These are phyloP conservation scores for Oreochromis grahami DNA, from an alignment of 2,797 vertebrate species.

Conservation along the genomic window DNA sequence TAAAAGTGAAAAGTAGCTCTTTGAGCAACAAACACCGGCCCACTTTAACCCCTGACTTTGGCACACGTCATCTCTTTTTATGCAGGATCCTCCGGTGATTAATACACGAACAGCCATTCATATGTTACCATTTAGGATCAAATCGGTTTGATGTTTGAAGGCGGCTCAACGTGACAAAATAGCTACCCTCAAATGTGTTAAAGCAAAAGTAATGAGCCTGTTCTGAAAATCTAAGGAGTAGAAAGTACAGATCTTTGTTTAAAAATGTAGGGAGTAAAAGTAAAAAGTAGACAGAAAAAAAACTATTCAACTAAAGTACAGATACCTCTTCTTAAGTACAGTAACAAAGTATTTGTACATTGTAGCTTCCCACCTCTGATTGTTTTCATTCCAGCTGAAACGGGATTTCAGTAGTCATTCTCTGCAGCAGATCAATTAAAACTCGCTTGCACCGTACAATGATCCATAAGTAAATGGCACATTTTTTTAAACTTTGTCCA, in stretches of 20 bases:
- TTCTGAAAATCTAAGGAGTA: neutral
- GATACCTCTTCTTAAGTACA: neutral
- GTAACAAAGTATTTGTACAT: neutral
- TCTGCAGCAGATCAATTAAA: neutral
- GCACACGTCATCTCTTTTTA: neutral
- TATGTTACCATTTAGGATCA: neutral
- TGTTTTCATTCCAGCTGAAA: neutral
- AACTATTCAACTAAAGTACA: neutral
- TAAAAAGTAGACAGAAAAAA: neutral
- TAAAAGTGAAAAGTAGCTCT: neutral
- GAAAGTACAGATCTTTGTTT: neutral
- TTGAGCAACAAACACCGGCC: neutral
- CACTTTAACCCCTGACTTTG: neutral
- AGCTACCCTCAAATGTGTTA: neutral
- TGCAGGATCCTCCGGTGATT: neutral
- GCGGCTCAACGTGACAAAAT: neutral
- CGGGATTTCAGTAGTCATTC: neutral
- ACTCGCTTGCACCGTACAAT: neutral
- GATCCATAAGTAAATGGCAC: neutral
- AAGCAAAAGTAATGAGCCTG: neutral
- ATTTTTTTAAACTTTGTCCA: neutral
- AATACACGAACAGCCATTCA: rapidly evolving
- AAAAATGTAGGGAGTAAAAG: neutral
- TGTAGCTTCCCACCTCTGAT: neutral
- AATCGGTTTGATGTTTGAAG: neutral